Conservation (phyloP, 2,113 vertebrate species). For the Formicarius rufipectus region DNA sequence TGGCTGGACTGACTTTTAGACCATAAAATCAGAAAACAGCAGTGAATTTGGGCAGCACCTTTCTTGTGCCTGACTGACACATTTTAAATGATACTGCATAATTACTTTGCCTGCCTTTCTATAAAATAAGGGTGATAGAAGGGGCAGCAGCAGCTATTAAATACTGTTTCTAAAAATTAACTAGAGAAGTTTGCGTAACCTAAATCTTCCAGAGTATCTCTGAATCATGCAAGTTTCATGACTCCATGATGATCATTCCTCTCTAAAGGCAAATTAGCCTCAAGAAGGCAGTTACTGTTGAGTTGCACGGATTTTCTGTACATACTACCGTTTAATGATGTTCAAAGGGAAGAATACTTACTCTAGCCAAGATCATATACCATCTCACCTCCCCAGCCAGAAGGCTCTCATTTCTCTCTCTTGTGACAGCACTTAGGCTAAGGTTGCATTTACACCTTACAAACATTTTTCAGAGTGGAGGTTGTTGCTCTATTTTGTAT, state of each 20-base stretch:
- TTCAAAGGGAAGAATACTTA: neutral
- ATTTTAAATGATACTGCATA: neutral
- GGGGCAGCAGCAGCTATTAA: neutral
- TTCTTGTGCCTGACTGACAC: neutral
- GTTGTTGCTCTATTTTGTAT: neutral
- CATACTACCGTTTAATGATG: neutral
- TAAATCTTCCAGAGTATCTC: neutral
- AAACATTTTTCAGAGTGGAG: neutral
- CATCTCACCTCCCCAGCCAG: neutral
- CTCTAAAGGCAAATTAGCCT: neutral
- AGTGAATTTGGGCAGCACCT: neutral
- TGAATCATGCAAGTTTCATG: neutral
- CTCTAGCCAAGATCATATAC: neutral
- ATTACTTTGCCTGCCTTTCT: neutral
- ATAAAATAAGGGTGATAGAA: neutral
- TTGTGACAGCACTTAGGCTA: neutral
- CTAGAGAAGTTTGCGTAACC: neutral
- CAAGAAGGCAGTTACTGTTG: neutral
- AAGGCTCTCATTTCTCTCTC: neutral
- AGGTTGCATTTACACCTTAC: neutral
- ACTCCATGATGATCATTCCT: neutral
- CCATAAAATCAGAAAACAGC: neutral
- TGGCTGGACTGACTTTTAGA: neutral
- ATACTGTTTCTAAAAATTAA: neutral
- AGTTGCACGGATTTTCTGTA: neutral